Conservation (phyloP, 1,140 invertebrate genomes). For the Zaprionus gabonicus region DNA sequence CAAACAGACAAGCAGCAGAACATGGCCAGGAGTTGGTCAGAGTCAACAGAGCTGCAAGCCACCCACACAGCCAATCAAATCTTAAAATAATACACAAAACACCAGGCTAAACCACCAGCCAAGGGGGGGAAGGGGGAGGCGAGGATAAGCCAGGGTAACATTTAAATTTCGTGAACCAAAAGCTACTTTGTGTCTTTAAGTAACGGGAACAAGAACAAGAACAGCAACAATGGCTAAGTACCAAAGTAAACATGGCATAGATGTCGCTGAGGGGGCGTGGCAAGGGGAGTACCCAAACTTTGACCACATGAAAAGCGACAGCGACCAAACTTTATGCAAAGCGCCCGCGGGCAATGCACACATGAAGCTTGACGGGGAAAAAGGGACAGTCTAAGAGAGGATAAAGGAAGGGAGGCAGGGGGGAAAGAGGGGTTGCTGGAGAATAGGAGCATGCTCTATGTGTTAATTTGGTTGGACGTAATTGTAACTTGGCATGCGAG, state of each 20-base stretch:
- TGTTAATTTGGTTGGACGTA: conserved; percentile 80
- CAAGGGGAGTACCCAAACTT: conserved; percentile 33
- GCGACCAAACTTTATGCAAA: conserved; percentile 62
- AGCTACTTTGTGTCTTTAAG: conserved; percentile 79
- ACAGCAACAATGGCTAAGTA: conserved; percentile 61
- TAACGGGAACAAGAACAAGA: conserved; percentile 41
- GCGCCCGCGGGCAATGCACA: conserved; percentile 60
- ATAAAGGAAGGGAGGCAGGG: neutral
- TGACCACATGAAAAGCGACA: conserved; percentile 62
- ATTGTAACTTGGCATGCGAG: conserved; percentile 81
- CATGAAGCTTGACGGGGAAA: conserved; percentile 15
- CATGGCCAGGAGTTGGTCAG: conserved; percentile 2
- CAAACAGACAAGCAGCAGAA: conserved; percentile 33
- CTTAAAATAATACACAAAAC: conserved; percentile 71
- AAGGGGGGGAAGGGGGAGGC: neutral
- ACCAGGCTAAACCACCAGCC: conserved; percentile 37
- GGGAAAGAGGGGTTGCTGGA: neutral
- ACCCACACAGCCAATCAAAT: conserved; percentile 52
- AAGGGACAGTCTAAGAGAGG: neutral
- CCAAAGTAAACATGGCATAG: conserved; percentile 78
- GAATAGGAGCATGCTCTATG: conserved; percentile 47
- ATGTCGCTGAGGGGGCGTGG: conserved; percentile 53
- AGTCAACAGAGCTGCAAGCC: conserved; percentile 41
- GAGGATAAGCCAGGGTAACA: conserved; percentile 51
- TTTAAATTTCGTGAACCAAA: conserved; percentile 67